Conservation (phyloP, 2,888 invertebrate genomes). For the Dusona sp. region DNA sequence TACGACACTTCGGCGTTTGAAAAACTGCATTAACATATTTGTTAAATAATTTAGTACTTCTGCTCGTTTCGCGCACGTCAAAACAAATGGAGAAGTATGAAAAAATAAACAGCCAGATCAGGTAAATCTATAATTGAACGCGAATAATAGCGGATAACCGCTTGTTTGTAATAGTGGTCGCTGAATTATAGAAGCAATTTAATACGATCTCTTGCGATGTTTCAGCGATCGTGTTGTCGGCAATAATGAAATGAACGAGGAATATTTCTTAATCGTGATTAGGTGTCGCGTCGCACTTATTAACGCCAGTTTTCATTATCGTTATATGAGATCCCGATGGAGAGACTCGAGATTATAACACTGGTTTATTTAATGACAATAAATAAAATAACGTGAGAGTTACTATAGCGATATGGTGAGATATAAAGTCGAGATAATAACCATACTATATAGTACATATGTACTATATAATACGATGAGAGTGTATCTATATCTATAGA, state of each 20-base stretch:
- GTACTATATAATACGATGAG: background rate
- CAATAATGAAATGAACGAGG: conserved; percentile 41
- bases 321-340: conserved; percentile 44
- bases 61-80: background rate
- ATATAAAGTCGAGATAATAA: conserved; percentile 54
- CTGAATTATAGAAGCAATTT: conserved; percentile 56
- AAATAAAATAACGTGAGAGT: conserved; percentile 63
- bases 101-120: background rate
- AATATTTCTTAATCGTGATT: conserved; percentile 66
- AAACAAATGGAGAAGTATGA: background rate
- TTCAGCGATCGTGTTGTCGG: background rate
- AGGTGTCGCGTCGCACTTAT: conserved; percentile 64
- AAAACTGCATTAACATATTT: background rate
- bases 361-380: conserved; percentile 64
- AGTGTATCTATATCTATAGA: background rate
- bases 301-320: conserved; percentile 69
- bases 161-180: conserved; percentile 28
- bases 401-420: conserved; percentile 53
- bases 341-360: conserved; percentile 58
- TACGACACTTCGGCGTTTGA: background rate
- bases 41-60: background rate
- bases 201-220: conserved; percentile 49
- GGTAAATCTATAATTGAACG: conserved; percentile 50
- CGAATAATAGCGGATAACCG: conserved; percentile 30
- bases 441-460: background rate